A percentile compares a stretch with the other conserved stretches of the same genome.
These are phyloP conservation scores for Bombus ignitus DNA, from an alignment of 1,140 invertebrate genomes.

Conservation along the genomic window DNA sequence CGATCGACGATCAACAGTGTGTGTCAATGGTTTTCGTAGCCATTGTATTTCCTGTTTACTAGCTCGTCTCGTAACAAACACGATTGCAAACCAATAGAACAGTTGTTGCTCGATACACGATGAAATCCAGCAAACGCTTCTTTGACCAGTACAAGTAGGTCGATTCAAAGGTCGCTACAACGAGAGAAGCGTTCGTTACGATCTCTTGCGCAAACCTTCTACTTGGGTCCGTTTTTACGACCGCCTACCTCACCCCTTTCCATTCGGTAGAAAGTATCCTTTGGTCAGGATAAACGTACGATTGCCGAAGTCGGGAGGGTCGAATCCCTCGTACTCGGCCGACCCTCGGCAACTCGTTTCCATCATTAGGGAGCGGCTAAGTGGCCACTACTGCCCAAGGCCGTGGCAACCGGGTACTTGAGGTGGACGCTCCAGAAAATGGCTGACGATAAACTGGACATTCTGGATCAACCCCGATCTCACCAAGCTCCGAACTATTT, in stretches of 20 bases:
- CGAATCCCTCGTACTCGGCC: constrained; percentile 40
- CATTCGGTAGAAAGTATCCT: constrained; percentile 35
- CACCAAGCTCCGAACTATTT: constrained; percentile 75
- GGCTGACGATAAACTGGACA: constrained; percentile 76
- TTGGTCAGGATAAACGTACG: constrained; percentile 56
- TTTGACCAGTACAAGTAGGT: background rate
- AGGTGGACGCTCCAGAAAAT: constrained; percentile 70
- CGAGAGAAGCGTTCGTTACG: background rate
- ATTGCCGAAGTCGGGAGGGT: constrained; percentile 48
- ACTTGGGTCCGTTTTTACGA: background rate
- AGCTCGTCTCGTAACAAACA: no score
- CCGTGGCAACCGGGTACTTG: constrained; percentile 47
- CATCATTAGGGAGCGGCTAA: constrained; percentile 65
- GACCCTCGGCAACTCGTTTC: constrained; percentile 64
- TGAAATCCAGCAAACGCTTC: no score
- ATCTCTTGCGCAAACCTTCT: background rate
- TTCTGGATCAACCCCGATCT: constrained; percentile 51
- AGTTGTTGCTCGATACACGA: no score
- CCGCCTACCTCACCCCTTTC: constrained; percentile 20
- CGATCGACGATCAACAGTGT: no score
- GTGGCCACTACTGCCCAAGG: constrained; percentile 55
- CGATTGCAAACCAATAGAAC: no score
- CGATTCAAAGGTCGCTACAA: background rate
- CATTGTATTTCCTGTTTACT: no score
- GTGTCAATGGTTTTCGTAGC: no score